Conservation (phyloP, 2,113 vertebrate genomes). For the Cinclus cinclus region DNA sequence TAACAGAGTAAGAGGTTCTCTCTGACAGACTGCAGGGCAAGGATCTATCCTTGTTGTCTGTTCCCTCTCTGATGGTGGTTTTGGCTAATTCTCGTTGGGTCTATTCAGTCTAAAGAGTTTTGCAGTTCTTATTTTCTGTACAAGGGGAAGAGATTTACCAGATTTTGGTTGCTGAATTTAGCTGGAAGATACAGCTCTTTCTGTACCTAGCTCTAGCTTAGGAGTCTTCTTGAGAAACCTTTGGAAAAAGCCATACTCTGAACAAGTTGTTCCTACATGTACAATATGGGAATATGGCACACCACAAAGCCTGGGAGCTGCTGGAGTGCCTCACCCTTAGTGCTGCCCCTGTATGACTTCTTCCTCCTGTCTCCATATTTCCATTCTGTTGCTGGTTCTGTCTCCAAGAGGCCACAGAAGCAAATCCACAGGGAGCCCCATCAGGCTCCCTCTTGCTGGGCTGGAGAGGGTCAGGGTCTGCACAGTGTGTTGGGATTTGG, state of each 20-base stretch:
- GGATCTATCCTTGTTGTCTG: background rate
- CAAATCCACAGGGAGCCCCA: background rate
- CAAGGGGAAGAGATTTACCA: background rate
- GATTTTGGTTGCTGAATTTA: background rate
- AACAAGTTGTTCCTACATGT: background rate
- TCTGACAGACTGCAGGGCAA: background rate
- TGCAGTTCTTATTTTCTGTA: background rate
- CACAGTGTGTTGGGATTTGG: background rate
- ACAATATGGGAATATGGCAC: background rate
- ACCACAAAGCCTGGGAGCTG: background rate
- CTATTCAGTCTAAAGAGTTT: background rate
- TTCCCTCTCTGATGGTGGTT: background rate
- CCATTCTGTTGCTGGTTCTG: background rate
- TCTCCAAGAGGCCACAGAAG: background rate
- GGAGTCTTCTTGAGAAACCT: background rate
- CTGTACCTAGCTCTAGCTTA: background rate
- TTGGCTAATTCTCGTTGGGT: background rate
- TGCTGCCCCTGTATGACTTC: background rate
- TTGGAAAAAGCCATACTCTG: background rate
- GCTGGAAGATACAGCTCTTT: background rate
- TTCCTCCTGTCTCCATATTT: background rate
- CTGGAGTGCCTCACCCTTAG: background rate
- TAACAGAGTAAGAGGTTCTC: background rate
- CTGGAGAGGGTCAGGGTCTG: background rate
- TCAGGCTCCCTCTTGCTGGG: background rate